phyloP scores from a whole-genome alignment of 37 sponge, comb jelly and placozoan genomes.

The Cladorhizidae sp. region DNA sequence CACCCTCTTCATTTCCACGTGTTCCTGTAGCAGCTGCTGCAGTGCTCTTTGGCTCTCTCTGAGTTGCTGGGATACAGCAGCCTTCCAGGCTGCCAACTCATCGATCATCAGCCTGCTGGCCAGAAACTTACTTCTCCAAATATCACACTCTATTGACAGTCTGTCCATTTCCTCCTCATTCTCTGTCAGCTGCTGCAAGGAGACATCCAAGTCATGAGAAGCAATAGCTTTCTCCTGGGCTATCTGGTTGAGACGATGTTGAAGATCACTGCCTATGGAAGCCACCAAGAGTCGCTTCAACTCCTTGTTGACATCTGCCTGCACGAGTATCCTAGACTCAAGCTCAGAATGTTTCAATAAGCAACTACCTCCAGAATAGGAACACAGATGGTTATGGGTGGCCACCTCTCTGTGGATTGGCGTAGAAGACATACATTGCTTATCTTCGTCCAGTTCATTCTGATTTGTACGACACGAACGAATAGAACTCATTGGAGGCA shows the following conservation, averaged over 20 bases:
- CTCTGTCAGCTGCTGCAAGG: slow-evolving; percentile 44
- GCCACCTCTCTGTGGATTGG: not conserved
- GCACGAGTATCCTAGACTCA: slow-evolving; percentile 21
- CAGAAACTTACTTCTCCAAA: slow-evolving; percentile 78
- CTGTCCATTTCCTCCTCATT: slow-evolving; percentile 65
- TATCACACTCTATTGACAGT: slow-evolving; percentile 63
- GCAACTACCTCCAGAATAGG: not conserved
- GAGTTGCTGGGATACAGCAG: slow-evolving; percentile 22
- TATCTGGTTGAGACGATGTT: slow-evolving; percentile 41
- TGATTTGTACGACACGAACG: not conserved
- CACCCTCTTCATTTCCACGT: not conserved
- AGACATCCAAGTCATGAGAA: slow-evolving; percentile 32
- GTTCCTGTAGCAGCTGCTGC: slow-evolving; percentile 29
- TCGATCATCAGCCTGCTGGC: slow-evolving; percentile 78
- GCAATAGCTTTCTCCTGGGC: slow-evolving; percentile 54
- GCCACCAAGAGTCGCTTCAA: slow-evolving; percentile 75
- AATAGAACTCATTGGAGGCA: too few relatives aligned
- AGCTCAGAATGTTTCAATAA: slow-evolving; percentile 17
- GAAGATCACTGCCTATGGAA: slow-evolving; percentile 67
- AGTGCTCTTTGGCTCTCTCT: slow-evolving; percentile 38
- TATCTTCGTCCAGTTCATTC: not conserved
- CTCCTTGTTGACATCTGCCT: slow-evolving; percentile 56
- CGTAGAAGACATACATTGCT: not conserved
- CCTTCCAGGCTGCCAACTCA: slow-evolving; percentile 60
- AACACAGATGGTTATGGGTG: not conserved